Base-by-base conservation (phyloP, 2,113 vertebrate species). In the Oplegnathus fasciatus region DNA sequence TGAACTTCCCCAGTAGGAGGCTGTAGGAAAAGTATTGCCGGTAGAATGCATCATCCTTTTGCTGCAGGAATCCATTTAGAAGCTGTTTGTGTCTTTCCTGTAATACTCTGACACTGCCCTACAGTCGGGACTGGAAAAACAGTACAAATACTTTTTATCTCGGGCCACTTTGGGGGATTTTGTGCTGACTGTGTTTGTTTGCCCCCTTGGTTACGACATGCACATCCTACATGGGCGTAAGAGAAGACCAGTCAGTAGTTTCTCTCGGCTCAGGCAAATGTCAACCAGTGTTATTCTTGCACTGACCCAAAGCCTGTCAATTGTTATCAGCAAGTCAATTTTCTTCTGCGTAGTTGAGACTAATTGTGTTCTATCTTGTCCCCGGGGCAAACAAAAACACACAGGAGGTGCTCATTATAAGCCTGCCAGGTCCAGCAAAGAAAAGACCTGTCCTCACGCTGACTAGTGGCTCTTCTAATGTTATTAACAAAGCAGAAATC, bases 401-500 rank as follows among this genome's bases (percentile, higher is more conserved):
- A 87, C 71, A 82, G 26, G 37, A 75, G 80, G 37, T 17, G 71
- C 84, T 89, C 85, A 72, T 75, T 84, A 65, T 62, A 66, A 82
- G 17, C 42, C 83, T 69, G 30, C 66, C 52, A 6, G 24, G 42
- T 58, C 48, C 70, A 26, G 28, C 64, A 52, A 55, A 81, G 54
- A 58, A 13, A 28, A 83, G 26, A 57, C n/a, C 32, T 73, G 68
- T 87, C 85, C 40, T 88, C 76, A 9, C 55, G 8, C 76, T 34
- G 69, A 86, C 68, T 42, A 67, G 62, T 69, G 69, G 62, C 82
- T 86, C 80, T 18, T 78, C 67, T 87, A 62, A 92, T 88, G 84
- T 82, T 89, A 87, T 88, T 88, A 91, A 84, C 82, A 71, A 79
- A 88, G 68, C 50, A 82, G 32, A 74, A 90, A 92, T 93, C 91